phyloP scores from a whole-genome alignment of 2,888 invertebrate genomes.

The Diarsia rubi region DNA sequence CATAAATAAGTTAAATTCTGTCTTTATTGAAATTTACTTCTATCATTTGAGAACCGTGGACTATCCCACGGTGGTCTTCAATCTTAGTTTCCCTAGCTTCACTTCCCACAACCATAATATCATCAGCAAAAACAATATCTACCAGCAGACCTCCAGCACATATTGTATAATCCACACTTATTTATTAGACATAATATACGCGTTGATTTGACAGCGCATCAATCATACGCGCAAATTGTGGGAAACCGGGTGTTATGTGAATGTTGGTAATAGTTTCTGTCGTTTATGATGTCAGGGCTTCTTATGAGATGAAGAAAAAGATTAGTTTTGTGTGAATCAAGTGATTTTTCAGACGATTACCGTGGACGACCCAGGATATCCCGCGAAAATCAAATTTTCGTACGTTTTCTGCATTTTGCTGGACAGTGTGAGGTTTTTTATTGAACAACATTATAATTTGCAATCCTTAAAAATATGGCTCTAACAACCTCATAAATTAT shows the following conservation, averaged over 20 bases:
- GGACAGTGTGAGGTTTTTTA: too few relatives aligned
- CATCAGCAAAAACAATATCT: constrained; percentile 47
- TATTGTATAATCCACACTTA: constrained; percentile 55
- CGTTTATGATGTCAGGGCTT: constrained; percentile 26
- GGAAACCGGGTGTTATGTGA: constrained; percentile 45
- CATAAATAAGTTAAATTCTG: neutral
- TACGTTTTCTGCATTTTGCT: too few relatives aligned
- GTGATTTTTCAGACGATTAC: too few relatives aligned
- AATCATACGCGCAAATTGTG: constrained; percentile 54
- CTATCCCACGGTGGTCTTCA: neutral
- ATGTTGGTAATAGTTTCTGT: constrained; percentile 49
- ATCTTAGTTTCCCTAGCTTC: neutral
- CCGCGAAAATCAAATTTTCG: too few relatives aligned
- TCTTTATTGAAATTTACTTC: neutral
- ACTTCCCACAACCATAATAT: constrained; percentile 38
- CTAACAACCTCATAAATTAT: too few relatives aligned
- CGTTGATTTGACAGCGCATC: constrained; percentile 56
- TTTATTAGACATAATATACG: constrained; percentile 55
- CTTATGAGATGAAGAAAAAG: neutral
- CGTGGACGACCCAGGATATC: too few relatives aligned
- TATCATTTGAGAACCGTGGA: neutral
- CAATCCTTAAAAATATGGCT: too few relatives aligned
- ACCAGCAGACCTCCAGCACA: constrained; percentile 29
- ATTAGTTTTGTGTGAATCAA: constrained; percentile 6
- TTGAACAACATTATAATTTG: too few relatives aligned